Percentiles rank a stretch among this genome's conserved stretches.
Evolutionary conservation across 2,113 vertebrate genomes (phyloP).

Genomic region (Prochilodus magdalenae): DNA sequence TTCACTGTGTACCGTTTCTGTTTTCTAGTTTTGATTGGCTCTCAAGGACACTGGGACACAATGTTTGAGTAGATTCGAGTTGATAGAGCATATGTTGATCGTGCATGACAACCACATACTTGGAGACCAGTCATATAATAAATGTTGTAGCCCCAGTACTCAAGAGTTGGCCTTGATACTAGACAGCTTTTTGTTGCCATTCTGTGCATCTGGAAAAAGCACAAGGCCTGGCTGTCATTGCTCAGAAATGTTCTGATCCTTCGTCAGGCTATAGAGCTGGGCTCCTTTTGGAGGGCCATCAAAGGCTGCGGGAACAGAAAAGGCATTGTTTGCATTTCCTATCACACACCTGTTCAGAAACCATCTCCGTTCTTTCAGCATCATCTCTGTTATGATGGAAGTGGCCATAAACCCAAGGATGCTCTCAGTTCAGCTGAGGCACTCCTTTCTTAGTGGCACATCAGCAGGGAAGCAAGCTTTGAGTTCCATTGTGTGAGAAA

Average conservation of each 20-base stretch:
- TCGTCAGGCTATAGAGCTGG: constrained; percentile 31
- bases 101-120: background rate
- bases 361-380: constrained; percentile 4
- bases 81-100: too few relatives aligned
- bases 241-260: constrained; percentile 16
- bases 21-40: too few relatives aligned
- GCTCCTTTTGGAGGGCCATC: constrained; percentile 41
- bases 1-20: too few relatives aligned
- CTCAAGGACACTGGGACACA: too few relatives aligned
- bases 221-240: constrained; percentile 29
- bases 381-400: constrained; percentile 41
- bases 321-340: constrained; percentile 50
- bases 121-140: background rate
- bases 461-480: constrained; percentile 22
- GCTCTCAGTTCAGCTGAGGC: constrained; percentile 14
- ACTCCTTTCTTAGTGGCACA: constrained; percentile 1
- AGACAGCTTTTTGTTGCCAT: background rate
- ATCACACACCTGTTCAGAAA: constrained; percentile 38
- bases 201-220: constrained; percentile 35
- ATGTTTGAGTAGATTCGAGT: too few relatives aligned
- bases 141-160: background rate
- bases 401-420: constrained; percentile 21
- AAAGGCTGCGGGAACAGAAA: constrained; percentile 53
- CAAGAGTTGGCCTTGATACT: constrained; percentile 4
- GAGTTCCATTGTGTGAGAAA: constrained; percentile 39